Base-by-base conservation (phyloP, 2,113 vertebrate genomes). In the Nibea coibor region DNA sequence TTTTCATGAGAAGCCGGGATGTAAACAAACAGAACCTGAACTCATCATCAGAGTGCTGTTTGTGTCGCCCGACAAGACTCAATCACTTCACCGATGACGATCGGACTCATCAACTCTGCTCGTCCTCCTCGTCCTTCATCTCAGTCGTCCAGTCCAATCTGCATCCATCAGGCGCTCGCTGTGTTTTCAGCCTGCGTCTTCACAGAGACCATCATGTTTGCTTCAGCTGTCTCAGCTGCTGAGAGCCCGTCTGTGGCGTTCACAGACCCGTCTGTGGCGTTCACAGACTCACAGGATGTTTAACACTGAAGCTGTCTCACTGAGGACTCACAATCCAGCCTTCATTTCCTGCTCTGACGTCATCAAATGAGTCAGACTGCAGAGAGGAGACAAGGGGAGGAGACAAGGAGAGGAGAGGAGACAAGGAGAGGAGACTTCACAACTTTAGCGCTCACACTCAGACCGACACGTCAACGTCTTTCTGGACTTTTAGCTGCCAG, bases 51-150 rank as follows among this genome's bases (percentile, higher is more conserved):
- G 59, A 59, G 9, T 20, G 35, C 35, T 31, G 7, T 22, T 35
- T 31, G 47, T 10, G 2, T 24, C 43, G 42, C 4, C 68, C 3
- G 56, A 83, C 78, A 59, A 69, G 69, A 62, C 63, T 68, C 63
- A 75, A 68, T 82, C 80, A 82, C 42, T 56, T 54, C 47, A 19
- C 64, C 26, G 26, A 16, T 59, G 75, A 63, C 72, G 76, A 71
- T 35, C 19, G 14, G 51, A 10, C 31, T 76, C 47, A 26, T 82
- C 51, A 63, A 11, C 59, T 47, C 72, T 62, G 47, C 22, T 15
- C 9, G 1, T 42, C 56, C 22, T 77, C 77, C 53, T 83, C 72
- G 24, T 3, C 28, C 28, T 59, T 24, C 57, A 43, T 26, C 47
- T 67, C 50, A 8, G 8, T 35, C 35, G 35, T 39, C 7, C 35